A percentile compares a stretch with the other conserved stretches of the same genome.
These are phyloP conservation scores for Dendronephthya gigantea DNA, from an alignment of 64 coral and sea anemone genomes.

Conservation along the genomic window DNA sequence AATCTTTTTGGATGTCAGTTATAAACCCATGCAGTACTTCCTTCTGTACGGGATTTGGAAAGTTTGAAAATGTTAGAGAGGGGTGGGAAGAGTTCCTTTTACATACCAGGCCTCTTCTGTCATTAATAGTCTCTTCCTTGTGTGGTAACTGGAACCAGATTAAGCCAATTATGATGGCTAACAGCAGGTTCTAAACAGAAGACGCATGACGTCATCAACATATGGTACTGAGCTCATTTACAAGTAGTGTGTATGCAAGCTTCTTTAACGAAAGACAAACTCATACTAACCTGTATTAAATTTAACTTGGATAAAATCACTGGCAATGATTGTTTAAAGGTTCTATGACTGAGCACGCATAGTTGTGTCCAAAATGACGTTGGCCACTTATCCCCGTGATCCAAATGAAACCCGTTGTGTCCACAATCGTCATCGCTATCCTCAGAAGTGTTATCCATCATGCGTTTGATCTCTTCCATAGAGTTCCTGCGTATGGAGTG, in stretches of 20 bases:
- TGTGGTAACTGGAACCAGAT: constrained; percentile 90
- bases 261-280: too few species aligned
- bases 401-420: constrained; percentile 11
- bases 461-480: background rate
- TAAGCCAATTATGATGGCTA: constrained; percentile 44
- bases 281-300: constrained; percentile 46
- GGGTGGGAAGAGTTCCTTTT: background rate
- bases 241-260: too few species aligned
- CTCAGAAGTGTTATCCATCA: constrained; percentile 46
- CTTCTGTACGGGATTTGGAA: too few species aligned
- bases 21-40: too few species aligned
- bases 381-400: constrained; percentile 52
- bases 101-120: constrained; percentile 76
- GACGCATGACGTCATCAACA: background rate
- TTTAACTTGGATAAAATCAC: constrained; percentile 84
- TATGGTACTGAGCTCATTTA: too few species aligned
- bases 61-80: background rate
- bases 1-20: too few species aligned
- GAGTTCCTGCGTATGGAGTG: background rate
- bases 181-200: constrained; percentile 39
- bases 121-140: constrained; percentile 54
- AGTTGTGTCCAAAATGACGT: constrained; percentile 99
- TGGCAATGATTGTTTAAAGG: constrained; percentile 83
- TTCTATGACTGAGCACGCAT: constrained; percentile 54
- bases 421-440: constrained; percentile 37